Base-by-base conservation (phyloP, 2,797 vertebrate genomes). In the Rhabdomys pumilio region DNA sequence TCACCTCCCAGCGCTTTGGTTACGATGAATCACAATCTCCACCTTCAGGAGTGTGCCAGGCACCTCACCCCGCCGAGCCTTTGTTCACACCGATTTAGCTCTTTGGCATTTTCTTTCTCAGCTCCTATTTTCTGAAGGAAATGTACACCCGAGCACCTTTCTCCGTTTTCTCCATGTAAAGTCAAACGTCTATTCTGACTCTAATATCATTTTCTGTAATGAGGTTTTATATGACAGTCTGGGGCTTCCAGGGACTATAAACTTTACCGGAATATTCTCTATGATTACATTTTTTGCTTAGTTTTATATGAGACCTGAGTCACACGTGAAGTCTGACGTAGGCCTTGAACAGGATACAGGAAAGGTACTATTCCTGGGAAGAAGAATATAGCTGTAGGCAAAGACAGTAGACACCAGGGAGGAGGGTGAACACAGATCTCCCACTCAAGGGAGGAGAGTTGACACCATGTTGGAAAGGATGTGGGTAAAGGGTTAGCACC, bases 241-340 rank as follows among this genome's bases (percentile, higher is more conserved):
- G 61, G 61, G 82, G 41, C 44, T 96, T 59, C 50, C 83, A 77
- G 73, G 61, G 53, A 73, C 31, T 26, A 38, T 65, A 63, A 85
- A 38, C 26, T 65, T 91, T 57, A 29, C 84, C 5, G 15, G 19
- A 44, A 22, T 8, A 50, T 34, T 69, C 34, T 67, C 47, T 7
- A 67, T 29, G 82, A 53, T 91, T 90, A 76, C 14, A 47, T 92
- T 73, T 93, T 93, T 91, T 85, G 65, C 65, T 88, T 81, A 38
- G 47, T 44, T 77, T 91, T 86, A 55, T 26, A 3, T 15, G 88
- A 94, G 90, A 82, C 24, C 31, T 59, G 53, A 72, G 41, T 80
- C 44, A 76, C 47, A 57, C 4, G 14, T 38, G 84, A 93, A 76
- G 61, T 41, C 55, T 95, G 85, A 53, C 41, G 76, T 15, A 86